Evolutionary conservation across 2,888 invertebrate genomes (phyloP).

Genomic region (Congeria kusceri): DNA sequence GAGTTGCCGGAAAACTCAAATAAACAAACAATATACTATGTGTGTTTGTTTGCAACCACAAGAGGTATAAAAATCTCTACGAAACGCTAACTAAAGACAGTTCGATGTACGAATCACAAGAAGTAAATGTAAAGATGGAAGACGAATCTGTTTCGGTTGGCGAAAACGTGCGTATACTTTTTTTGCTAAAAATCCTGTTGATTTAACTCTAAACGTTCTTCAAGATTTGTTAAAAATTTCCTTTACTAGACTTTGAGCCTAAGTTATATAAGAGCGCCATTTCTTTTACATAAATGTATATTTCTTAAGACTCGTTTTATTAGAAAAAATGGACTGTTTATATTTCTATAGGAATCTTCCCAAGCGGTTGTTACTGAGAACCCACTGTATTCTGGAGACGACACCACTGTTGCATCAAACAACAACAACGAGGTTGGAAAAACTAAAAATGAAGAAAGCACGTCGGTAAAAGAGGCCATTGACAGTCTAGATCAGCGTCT

Average conservation of each 20-base stretch:
- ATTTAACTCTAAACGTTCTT: too few relatives aligned
- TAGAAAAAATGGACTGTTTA: too few relatives aligned
- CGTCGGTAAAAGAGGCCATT: slow-evolving; percentile 42
- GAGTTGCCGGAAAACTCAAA: too few relatives aligned
- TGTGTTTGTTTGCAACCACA: slow-evolving; percentile 47
- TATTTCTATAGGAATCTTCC: too few relatives aligned
- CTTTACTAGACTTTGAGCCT: too few relatives aligned
- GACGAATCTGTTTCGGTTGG: slow-evolving; percentile 41
- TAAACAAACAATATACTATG: too few relatives aligned
- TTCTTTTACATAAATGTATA: too few relatives aligned
- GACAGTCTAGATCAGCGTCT: slow-evolving; percentile 52
- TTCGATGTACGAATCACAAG: slow-evolving; percentile 72
- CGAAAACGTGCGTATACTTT: too few relatives aligned
- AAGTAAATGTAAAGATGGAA: slow-evolving; percentile 63
- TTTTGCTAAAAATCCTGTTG: too few relatives aligned
- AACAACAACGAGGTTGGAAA: not conserved
- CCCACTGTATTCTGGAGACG: not conserved
- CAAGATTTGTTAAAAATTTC: too few relatives aligned
- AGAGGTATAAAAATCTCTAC: slow-evolving; percentile 58
- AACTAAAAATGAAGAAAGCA: not conserved
- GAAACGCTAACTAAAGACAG: slow-evolving; percentile 62
- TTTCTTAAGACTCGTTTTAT: too few relatives aligned
- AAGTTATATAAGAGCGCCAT: too few relatives aligned
- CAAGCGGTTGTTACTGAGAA: not conserved
- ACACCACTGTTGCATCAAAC: not conserved